These are phyloP conservation scores for Leptinotarsa tumamoca DNA, from an alignment of 2,888 invertebrate species.

Conservation along the genomic window DNA sequence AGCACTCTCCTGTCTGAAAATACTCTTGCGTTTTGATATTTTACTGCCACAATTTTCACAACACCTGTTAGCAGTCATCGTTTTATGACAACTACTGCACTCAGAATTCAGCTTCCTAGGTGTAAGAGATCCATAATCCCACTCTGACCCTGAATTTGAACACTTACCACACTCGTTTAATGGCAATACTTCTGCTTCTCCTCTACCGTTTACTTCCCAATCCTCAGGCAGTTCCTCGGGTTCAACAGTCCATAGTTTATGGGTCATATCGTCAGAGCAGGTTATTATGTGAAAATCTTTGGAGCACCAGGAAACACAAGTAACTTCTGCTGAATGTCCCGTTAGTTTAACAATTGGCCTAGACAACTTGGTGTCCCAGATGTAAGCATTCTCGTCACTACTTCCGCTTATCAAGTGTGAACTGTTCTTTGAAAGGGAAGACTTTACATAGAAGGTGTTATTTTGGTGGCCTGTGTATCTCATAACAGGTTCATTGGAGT, in stretches of 20 bases:
- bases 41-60: conserved; percentile 55
- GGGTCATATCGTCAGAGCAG: conserved; percentile 85
- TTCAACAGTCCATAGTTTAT: conserved; percentile 81
- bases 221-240: conserved; percentile 65
- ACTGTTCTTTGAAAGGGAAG: conserved; percentile 84
- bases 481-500: conserved; percentile 74
- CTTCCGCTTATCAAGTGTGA: conserved; percentile 89
- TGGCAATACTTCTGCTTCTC: conserved; percentile 54
- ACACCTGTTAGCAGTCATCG: conserved; percentile 37
- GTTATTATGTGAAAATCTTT: conserved; percentile 76
- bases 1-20: conserved; percentile 55
- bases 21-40: conserved; percentile 50
- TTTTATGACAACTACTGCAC: conserved; percentile 45
- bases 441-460: conserved; percentile 87
- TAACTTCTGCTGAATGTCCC: conserved; percentile 89
- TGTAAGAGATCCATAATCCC: conserved; percentile 18
- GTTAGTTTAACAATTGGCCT: conserved; percentile 77
- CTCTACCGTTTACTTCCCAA: conserved; percentile 55
- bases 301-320: conserved; percentile 86
- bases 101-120: conserved; percentile 51
- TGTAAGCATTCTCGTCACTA: conserved; percentile 86
- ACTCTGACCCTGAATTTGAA: not conserved
- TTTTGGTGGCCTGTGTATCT: conserved; percentile 81
- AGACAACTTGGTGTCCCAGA: conserved; percentile 80
- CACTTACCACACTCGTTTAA: conserved; percentile 31